Percentiles rank a stretch among this genome's conserved stretches.
Conservation (phyloP, 1,140 invertebrate species). For the Lutraria rhynchaena region DNA sequence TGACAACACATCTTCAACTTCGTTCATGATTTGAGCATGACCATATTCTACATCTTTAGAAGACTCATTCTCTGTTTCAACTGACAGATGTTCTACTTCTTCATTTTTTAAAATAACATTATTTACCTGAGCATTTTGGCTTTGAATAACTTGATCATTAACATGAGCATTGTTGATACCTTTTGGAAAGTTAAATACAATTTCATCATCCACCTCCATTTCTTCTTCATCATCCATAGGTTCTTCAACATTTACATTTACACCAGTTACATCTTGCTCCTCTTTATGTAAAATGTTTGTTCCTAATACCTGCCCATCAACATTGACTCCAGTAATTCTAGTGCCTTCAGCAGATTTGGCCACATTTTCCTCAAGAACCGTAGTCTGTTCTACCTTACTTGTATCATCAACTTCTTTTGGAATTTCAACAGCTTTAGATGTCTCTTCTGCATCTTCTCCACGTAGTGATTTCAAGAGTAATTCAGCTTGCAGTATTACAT, state of each 20-base stretch:
- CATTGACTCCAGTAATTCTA: too few relatives aligned
- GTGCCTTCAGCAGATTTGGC: too few relatives aligned
- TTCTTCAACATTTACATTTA: slow-evolving; percentile 22
- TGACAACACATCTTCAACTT: neutral
- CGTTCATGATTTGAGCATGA: neutral
- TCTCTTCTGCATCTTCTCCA: too few relatives aligned
- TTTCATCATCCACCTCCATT: slow-evolving; percentile 57
- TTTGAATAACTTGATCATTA: neutral
- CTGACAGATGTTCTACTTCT: neutral
- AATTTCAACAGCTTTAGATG: neutral
- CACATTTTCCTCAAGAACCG: too few relatives aligned
- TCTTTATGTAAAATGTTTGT: too few relatives aligned
- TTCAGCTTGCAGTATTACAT: slow-evolving; percentile 28
- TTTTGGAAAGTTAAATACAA: slow-evolving; percentile 6
- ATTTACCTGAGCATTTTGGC: neutral
- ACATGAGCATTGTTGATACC: neutral
- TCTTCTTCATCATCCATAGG: slow-evolving; percentile 45
- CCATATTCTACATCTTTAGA: neutral
- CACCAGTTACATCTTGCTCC: neutral
- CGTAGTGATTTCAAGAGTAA: slow-evolving; percentile 6
- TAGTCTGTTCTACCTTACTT: too few relatives aligned
- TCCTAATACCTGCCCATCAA: too few relatives aligned
- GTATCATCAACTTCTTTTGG: too few relatives aligned
- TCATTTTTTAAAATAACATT: neutral
- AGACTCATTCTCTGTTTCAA: too few relatives aligned